Conservation (phyloP, 2,797 vertebrate species). For the Cynodonichthys magdalenae region DNA sequence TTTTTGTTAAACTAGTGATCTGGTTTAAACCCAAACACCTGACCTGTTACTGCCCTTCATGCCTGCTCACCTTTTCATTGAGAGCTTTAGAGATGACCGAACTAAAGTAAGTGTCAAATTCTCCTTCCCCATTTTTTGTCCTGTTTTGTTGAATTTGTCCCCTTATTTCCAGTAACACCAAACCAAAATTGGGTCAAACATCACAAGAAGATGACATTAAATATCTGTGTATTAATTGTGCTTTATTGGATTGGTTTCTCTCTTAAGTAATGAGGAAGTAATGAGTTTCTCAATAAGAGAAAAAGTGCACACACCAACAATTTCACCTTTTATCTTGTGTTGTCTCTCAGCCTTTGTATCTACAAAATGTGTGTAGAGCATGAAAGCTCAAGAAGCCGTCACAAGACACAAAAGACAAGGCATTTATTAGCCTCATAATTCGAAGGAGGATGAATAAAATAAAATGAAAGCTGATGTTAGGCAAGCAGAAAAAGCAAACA, state of each 20-base stretch:
- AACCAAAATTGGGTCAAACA: no score
- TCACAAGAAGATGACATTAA: no score
- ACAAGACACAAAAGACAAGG: slow-evolving; percentile 52
- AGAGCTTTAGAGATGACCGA: no score
- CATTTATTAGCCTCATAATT: slow-evolving; percentile 70
- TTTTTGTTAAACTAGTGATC: no score
- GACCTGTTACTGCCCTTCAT: no score
- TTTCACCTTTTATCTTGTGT: slow-evolving; percentile 15
- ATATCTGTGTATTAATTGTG: slow-evolving; percentile 36
- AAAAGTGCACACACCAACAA: slow-evolving; percentile 24
- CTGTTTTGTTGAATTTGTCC: slow-evolving; percentile 26
- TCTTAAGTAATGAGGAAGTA: no score
- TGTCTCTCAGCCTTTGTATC: slow-evolving; percentile 59
- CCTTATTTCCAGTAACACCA: slow-evolving; percentile 18
- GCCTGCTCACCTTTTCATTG: no score
- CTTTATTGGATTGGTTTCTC: slow-evolving; percentile 26
- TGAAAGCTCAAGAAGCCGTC: slow-evolving; percentile 62
- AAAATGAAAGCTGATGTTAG: slow-evolving; percentile 61
- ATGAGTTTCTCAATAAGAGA: slow-evolving; percentile 43
- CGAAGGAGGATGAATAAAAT: slow-evolving; percentile 70
- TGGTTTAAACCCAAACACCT: no score
- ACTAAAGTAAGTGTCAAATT: no score
- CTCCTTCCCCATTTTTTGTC: neutral
- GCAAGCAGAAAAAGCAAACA: slow-evolving; percentile 40
- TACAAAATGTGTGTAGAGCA: slow-evolving; percentile 58